Evolutionary conservation across 2,797 vertebrate genomes (phyloP), one percentile per base, ranked within the genome.

Genomic region (Prunella strophiata): DNA sequence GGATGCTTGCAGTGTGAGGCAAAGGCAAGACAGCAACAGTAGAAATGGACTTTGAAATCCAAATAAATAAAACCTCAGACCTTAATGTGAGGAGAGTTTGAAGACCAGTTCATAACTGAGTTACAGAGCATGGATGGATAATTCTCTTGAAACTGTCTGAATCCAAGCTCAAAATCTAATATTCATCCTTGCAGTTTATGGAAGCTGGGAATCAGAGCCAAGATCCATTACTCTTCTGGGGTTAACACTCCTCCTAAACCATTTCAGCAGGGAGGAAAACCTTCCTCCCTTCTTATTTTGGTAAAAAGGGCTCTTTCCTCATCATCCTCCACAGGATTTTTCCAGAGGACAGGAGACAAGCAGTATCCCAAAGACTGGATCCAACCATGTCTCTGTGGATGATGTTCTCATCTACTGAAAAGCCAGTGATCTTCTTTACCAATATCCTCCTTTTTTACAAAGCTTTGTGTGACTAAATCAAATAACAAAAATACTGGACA

Each of bases 31-130:
- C 1, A 0, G 61, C 30, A 86, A 63, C 5, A 48, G 48, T 8
- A 91, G 76, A 90, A 93, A 93, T 16, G 43, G 58, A 36, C 40
- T 88, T 78, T 29, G 65, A 80, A 93, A 85, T 68, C 9, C 54
- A 91, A 91, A 91, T 57, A 94, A 88, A 71, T 43, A 93, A 63
- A 93, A 94, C 48, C 12, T 78, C 45, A 57, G 73, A 45, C 22
- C 15, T 84, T 47, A 88, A 61, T 29, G 32, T 0, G 0, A 73
- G 18, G 32, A 66, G 47, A 71, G 9, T 77, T 88, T 74, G 63
- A 59, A 84, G 55, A 70, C 20, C n/a, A 43, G 79, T 76, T 95
- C n/a, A 16, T 61, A 91, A 89, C 26, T 40, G 55, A 86, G 70
- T 83, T 91, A 72, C 21, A 72, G 51, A 85, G 57, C n/a, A 22